Percentiles rank a stretch among this genome's conserved stretches.
Evolutionary conservation across 2,888 invertebrate species (phyloP).

Genomic region (Malachius bipustulatus): DNA sequence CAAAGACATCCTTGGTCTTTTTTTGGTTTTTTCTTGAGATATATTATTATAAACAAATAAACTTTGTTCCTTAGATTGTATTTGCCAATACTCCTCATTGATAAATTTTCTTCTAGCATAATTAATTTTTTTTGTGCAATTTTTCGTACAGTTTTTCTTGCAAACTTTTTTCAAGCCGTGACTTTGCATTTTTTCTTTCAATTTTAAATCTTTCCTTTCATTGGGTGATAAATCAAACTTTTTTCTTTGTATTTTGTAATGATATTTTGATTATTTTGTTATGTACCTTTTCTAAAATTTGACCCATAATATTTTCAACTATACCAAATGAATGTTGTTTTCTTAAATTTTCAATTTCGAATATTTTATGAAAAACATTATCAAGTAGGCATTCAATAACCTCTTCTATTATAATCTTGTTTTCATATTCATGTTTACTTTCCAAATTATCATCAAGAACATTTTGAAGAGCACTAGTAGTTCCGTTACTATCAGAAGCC

Average conservation of each 20-base stretch:
- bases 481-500: not conserved
- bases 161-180: slow-evolving; percentile 13
- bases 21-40: slow-evolving; percentile 6
- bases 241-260: slow-evolving; percentile 14
- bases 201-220: slow-evolving; percentile 14
- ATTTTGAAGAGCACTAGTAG: not conserved
- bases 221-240: slow-evolving; percentile 11
- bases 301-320: too few relatives aligned
- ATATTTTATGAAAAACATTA: too few relatives aligned
- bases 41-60: slow-evolving; percentile 13
- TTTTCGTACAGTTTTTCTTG: slow-evolving; percentile 11
- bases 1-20: slow-evolving; percentile 3
- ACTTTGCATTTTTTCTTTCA: slow-evolving; percentile 7
- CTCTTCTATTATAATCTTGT: too few relatives aligned
- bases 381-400: too few relatives aligned
- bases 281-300: too few relatives aligned
- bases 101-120: slow-evolving; percentile 11
- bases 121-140: slow-evolving; percentile 12
- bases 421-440: not conserved
- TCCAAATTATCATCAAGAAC: not conserved
- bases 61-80: slow-evolving; percentile 13
- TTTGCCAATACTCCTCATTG: slow-evolving; percentile 15
- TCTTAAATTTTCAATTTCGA: too few relatives aligned
- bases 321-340: too few relatives aligned
- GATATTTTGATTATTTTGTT: too few relatives aligned